A percentile compares a stretch with the other conserved stretches of the same genome.
Conservation (phyloP, 2,888 invertebrate species). For the Spisula solida region DNA sequence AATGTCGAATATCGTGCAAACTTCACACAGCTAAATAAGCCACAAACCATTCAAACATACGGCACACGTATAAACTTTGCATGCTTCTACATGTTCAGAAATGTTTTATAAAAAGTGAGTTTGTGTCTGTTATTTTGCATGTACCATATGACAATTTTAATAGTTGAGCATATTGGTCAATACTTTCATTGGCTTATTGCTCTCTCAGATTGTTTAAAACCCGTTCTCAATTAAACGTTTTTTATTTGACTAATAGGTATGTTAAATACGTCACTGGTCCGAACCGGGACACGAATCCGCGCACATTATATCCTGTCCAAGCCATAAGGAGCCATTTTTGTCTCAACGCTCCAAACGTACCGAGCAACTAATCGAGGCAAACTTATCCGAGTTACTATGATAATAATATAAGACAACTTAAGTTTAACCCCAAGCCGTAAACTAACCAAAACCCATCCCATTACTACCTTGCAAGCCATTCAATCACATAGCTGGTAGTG, state of each 20-base stretch:
- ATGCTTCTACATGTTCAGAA: no score
- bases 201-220: no score
- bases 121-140: no score
- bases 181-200: no score
- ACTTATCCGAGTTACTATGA: not conserved
- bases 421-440: constrained; percentile 6
- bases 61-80: no score
- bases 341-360: constrained; percentile 19
- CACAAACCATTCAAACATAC: no score
- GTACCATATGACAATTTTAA: no score
- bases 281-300: not conserved
- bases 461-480: not conserved
- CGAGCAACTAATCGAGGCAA: not conserved
- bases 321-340: constrained; percentile 13
- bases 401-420: constrained; percentile 17
- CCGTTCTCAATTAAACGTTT: not conserved
- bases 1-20: no score
- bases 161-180: no score
- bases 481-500: not conserved
- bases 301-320: not conserved
- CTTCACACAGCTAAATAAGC: no score
- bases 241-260: not conserved
- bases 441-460: not conserved
- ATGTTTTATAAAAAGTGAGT: no score
- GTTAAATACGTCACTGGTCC: not conserved